Percentiles rank a stretch among this genome's conserved stretches.
Evolutionary conservation across 2,113 vertebrate species (phyloP).

Genomic region (Uria lomvia): DNA sequence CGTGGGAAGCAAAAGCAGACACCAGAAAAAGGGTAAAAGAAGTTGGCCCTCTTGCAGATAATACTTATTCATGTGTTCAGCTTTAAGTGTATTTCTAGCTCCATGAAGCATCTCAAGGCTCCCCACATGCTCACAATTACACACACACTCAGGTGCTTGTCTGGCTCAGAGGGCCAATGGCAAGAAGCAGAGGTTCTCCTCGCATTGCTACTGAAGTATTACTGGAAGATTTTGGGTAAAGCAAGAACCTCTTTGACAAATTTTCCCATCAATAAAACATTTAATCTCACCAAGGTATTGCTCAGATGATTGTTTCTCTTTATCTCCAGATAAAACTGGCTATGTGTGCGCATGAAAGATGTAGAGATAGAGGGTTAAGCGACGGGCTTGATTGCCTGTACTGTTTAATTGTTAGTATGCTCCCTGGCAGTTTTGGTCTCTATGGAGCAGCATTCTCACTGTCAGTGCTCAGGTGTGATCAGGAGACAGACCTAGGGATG

Average conservation of each 20-base stretch:
- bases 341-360: neutral
- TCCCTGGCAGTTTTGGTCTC: neutral
- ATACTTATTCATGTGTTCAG: neutral
- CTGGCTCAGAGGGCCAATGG: neutral
- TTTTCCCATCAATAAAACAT: neutral
- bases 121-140: neutral
- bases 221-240: neutral
- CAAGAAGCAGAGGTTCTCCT: neutral
- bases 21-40: neutral
- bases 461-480: neutral
- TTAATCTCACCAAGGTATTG: neutral
- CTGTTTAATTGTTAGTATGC: neutral
- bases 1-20: neutral
- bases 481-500: neutral
- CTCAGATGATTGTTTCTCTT: neutral
- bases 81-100: neutral
- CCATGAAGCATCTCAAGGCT: neutral
- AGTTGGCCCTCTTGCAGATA: neutral
- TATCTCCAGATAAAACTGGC: neutral
- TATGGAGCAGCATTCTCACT: neutral
- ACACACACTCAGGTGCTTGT: accelerated
- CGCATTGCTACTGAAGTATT: neutral
- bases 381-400: neutral
- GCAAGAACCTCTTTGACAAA: neutral
- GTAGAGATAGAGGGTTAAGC: neutral